Base-by-base conservation (phyloP, 2,113 vertebrate species). In the Dromas ardeola region DNA sequence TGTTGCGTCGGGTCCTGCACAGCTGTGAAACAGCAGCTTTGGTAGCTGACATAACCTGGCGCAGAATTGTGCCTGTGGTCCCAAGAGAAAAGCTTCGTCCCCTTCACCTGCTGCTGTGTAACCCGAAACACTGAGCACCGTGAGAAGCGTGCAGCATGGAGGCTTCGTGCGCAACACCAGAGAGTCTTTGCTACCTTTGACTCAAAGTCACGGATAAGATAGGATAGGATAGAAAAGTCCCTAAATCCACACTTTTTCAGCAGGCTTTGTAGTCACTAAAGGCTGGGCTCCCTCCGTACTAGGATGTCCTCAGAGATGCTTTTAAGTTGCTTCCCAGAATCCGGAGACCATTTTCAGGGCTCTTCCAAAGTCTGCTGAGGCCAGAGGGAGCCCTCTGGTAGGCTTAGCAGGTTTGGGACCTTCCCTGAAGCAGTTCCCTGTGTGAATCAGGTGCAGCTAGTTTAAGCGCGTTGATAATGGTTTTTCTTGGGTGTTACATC, bases 381-480 rank as follows among this genome's bases (percentile, higher is more conserved):
- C 40, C 40, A 85, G 34, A 81, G 43, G 5, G 25, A 83, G 11
- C 20, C 19, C 5, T 70, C 7, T 85, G 61, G 22, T 47, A 56
- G 7, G 18, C 12, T 42, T 8, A 49, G 56, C 15, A 79, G 11
- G 17, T 82, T 61, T 58, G 52, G 20, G 8, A 65, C 56, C 27
- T 76, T 45, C 53, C 21, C 19, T 42, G 10, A 72, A 86, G 62
- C 0, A 0, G 4, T 58, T 63, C 32, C 11, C 40, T 59, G 6
- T 76, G 32, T 81, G 72, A 73, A 43, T 77, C 30, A 20, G 18
- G 6, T 73, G 27, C 38, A 73, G 29, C 11, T 67, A 30, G 45
- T 84, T 85, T 82, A 80, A 52, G 29, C 13, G 45, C 26, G 79
- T 52, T 0, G 5, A 1, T 74, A 19, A 17, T 38, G 22, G 1